Evolutionary conservation across 2,888 invertebrate species (phyloP).

Genomic region (Heliconius ethilla): DNA sequence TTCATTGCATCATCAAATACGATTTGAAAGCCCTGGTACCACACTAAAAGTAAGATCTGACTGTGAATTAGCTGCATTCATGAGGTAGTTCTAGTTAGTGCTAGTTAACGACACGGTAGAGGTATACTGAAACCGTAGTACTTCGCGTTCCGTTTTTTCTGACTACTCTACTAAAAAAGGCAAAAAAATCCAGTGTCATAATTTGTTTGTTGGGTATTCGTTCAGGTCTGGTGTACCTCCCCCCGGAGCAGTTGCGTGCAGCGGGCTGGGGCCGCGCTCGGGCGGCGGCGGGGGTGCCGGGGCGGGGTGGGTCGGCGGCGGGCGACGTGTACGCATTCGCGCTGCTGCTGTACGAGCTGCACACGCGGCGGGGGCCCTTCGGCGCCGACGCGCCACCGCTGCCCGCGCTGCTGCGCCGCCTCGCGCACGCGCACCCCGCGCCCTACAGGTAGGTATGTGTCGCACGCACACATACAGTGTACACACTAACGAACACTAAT

Average conservation of each 20-base stretch:
- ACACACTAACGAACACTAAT: too few relatives aligned
- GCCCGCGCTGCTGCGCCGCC: conserved; percentile 83
- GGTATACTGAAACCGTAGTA: neutral
- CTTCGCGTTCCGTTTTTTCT: neutral
- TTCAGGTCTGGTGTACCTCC: conserved; percentile 88
- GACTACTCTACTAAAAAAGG: neutral
- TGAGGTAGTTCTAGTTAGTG: too few relatives aligned
- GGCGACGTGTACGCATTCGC: conserved; percentile 94
- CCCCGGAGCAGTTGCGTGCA: conserved; percentile 88
- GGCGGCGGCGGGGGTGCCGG: conserved; percentile 56
- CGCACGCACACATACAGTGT: neutral
- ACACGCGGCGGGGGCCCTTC: conserved; percentile 92
- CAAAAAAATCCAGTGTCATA: neutral
- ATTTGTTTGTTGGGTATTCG: neutral
- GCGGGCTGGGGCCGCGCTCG: conserved; percentile 70
- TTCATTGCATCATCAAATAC: too few relatives aligned
- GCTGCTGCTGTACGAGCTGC: conserved; percentile 93
- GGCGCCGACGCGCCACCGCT: conserved; percentile 86
- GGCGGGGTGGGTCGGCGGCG: conserved; percentile 84
- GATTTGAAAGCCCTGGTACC: too few relatives aligned
- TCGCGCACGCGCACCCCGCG: conserved; percentile 79
- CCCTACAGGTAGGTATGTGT: conserved; percentile 83
- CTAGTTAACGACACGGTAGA: too few relatives aligned
- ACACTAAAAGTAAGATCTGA: too few relatives aligned
- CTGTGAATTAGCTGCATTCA: too few relatives aligned